These are phyloP conservation scores for Mastomys natalensis DNA, from an alignment of 2,113 vertebrate species.

Conservation along the genomic window DNA sequence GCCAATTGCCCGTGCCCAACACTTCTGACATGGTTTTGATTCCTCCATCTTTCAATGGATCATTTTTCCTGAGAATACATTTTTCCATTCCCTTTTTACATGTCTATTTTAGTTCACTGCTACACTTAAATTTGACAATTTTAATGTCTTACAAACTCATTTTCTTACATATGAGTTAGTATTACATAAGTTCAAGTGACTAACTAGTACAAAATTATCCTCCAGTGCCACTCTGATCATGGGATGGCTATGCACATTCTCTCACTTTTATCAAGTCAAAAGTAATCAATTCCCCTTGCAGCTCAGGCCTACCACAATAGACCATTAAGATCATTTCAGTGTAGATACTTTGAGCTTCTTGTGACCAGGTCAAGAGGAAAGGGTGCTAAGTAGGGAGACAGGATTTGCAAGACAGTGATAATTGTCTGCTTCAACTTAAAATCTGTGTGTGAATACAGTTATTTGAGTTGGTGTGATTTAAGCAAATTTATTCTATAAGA, in stretches of 20 bases:
- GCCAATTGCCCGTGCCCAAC: background rate
- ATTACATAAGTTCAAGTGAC: slow-evolving; percentile 1
- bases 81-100: background rate
- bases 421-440: background rate
- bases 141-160: background rate
- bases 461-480: background rate
- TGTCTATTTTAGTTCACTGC: background rate
- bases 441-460: background rate
- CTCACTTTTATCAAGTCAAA: slow-evolving; percentile 17
- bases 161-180: background rate
- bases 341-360: background rate
- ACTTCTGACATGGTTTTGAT: background rate
- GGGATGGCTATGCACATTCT: background rate
- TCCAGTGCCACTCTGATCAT: background rate
- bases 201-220: background rate
- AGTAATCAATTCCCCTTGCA: background rate
- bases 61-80: background rate
- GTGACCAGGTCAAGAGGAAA: background rate
- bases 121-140: background rate
- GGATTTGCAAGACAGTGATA: background rate
- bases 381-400: background rate
- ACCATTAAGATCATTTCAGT: background rate
- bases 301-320: background rate
- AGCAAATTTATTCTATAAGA: background rate
- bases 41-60: background rate